Percentiles rank a stretch among this genome's conserved stretches.
Evolutionary conservation across 1,140 invertebrate species (phyloP).

Genomic region (Euglossa dilemma): DNA sequence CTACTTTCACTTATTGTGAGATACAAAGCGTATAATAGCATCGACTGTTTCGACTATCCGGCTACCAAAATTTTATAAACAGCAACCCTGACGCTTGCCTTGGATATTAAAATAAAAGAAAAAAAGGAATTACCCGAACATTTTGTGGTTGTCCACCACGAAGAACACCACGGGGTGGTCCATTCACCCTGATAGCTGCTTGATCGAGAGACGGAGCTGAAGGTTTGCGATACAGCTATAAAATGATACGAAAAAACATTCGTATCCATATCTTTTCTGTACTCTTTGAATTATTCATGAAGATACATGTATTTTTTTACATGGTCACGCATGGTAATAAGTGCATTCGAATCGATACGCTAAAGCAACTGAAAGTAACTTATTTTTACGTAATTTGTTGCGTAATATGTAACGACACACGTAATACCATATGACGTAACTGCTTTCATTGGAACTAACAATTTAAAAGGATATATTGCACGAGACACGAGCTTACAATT

Average conservation of each 20-base stretch:
- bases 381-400: conserved; percentile 50
- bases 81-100: neutral
- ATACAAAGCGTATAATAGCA: conserved; percentile 7
- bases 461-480: conserved; percentile 25
- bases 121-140: conserved; percentile 41
- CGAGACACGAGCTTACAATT: neutral
- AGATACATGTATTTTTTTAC: neutral
- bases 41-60: neutral
- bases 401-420: conserved; percentile 6
- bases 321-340: neutral
- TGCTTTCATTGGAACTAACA: conserved; percentile 11
- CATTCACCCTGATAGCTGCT: conserved; percentile 65
- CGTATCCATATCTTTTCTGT: neutral
- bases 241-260: neutral
- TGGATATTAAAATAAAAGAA: neutral
- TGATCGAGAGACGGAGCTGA: conserved; percentile 52
- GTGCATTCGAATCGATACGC: neutral
- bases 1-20: conserved; percentile 31
- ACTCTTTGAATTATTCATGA: neutral
- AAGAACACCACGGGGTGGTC: conserved; percentile 56
- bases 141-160: conserved; percentile 68
- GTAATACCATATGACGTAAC: conserved; percentile 28
- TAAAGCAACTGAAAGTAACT: conserved; percentile 9
- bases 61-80: neutral
- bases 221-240: conserved; percentile 71